These are phyloP conservation scores for Spea hammondii DNA, from an alignment of 2,797 vertebrate species.

Conservation along the genomic window DNA sequence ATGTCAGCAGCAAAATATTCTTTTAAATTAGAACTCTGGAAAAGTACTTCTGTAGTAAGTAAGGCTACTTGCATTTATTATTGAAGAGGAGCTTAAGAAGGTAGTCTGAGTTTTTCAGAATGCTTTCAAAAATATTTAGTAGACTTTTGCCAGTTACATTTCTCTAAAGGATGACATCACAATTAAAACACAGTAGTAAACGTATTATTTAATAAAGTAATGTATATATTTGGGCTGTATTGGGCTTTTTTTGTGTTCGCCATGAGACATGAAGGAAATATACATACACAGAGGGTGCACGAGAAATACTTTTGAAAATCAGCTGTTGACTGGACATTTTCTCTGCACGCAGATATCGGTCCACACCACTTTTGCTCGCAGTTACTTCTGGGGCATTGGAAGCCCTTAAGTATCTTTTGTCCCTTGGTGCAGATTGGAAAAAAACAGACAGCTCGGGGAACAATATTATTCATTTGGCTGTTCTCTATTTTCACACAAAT, in stretches of 20 bases:
- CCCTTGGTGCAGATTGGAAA: conserved; percentile 67
- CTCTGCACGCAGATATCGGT: conserved; percentile 59
- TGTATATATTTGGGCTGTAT: too few species aligned
- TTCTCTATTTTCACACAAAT: conserved; percentile 70
- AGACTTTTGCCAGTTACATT: too few species aligned
- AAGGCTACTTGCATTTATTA: background rate
- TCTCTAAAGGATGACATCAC: too few species aligned
- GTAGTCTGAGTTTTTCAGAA: too few species aligned
- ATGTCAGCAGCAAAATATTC: background rate
- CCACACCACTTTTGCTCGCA: conserved; percentile 68
- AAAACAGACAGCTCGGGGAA: conserved; percentile 68
- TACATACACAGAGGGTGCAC: too few species aligned
- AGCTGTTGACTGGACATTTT: background rate
- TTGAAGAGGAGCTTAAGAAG: too few species aligned
- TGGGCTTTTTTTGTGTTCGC: too few species aligned
- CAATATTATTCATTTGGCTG: conserved; percentile 69
- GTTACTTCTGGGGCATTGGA: conserved; percentile 70
- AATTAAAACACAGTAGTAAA: too few species aligned
- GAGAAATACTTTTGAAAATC: background rate
- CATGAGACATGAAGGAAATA: too few species aligned
- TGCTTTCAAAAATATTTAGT: too few species aligned
- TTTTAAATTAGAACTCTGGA: background rate
- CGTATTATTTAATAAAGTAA: too few species aligned
- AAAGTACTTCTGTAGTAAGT: background rate
- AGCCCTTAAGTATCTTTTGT: conserved; percentile 67